These are phyloP conservation scores for Austrofundulus limnaeus DNA, from an alignment of 2,113 vertebrate genomes.

Conservation along the genomic window DNA sequence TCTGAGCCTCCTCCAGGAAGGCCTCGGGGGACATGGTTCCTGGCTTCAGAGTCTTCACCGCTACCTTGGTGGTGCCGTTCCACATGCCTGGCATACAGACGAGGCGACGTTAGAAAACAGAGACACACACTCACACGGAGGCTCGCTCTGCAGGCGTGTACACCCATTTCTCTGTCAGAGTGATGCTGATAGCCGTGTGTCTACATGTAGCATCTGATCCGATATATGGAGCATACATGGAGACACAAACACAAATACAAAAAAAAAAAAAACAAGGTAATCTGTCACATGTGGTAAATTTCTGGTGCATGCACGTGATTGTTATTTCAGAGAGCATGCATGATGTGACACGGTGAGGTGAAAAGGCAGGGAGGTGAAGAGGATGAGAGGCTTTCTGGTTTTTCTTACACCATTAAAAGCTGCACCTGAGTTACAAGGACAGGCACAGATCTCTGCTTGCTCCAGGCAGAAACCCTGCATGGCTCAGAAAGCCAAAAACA, in stretches of 20 bases:
- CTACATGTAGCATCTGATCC: neutral
- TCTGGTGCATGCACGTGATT: conserved; percentile 39
- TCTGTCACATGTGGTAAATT: conserved; percentile 8
- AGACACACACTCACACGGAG: conserved; percentile 9
- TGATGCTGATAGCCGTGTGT: conserved; percentile 3
- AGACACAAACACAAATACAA: too few species aligned
- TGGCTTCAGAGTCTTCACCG: conserved; percentile 95
- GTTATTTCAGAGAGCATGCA: conserved; percentile 51
- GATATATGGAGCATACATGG: conserved; percentile 1
- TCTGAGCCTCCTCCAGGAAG: conserved; percentile 97
- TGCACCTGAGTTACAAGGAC: conserved; percentile 44
- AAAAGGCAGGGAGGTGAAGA: neutral
- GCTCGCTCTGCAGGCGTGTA: neutral
- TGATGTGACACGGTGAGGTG: conserved; percentile 28
- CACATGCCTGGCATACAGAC: conserved; percentile 85
- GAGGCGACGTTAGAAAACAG: conserved; percentile 25
- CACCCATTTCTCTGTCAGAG: neutral
- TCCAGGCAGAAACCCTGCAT: conserved; percentile 38
- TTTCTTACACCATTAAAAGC: conserved; percentile 53
- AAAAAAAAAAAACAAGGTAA: too few species aligned
- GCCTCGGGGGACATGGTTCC: conserved; percentile 97
- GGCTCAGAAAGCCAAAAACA: conserved; percentile 35
- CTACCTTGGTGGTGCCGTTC: conserved; percentile 96
- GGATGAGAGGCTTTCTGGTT: conserved; percentile 25
- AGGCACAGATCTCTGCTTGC: conserved; percentile 8